Evolutionary conservation across 2,113 vertebrate species (phyloP).

Genomic region (Todiramphus saurophagus): DNA sequence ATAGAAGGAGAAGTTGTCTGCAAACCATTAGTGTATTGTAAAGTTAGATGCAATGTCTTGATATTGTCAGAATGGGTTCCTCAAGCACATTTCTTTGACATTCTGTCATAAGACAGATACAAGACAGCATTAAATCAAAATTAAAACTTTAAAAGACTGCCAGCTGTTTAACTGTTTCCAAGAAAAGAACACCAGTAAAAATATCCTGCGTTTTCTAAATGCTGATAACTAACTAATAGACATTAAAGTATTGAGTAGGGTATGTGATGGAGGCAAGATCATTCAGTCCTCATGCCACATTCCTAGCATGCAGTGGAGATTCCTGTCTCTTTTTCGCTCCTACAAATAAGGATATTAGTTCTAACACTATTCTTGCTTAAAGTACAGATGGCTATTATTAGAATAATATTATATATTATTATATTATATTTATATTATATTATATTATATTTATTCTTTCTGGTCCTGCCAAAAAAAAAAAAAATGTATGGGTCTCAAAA

Average conservation of each 20-base stretch:
- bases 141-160: background rate
- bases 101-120: slow-evolving; percentile 55
- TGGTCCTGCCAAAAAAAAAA: background rate
- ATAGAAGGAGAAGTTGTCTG: slow-evolving; percentile 61
- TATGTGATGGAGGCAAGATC: background rate
- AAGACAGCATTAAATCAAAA: slow-evolving; percentile 53
- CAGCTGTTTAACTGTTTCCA: slow-evolving; percentile 19
- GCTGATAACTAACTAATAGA: background rate
- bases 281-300: background rate
- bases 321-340: background rate
- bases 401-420: no score
- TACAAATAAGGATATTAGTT: background rate
- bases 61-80: slow-evolving; percentile 48
- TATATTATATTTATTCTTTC: background rate
- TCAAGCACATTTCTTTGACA: slow-evolving; percentile 46
- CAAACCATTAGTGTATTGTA: slow-evolving; percentile 57
- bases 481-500: background rate
- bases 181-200: background rate
- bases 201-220: background rate
- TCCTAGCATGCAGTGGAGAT: background rate
- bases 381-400: background rate
- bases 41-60: slow-evolving; percentile 46
- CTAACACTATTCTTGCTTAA: background rate
- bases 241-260: background rate
- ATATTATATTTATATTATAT: no score